Evolutionary conservation across 92 coral and sea anemone species (phyloP).

Genomic region (Virgularia gustaviana): DNA sequence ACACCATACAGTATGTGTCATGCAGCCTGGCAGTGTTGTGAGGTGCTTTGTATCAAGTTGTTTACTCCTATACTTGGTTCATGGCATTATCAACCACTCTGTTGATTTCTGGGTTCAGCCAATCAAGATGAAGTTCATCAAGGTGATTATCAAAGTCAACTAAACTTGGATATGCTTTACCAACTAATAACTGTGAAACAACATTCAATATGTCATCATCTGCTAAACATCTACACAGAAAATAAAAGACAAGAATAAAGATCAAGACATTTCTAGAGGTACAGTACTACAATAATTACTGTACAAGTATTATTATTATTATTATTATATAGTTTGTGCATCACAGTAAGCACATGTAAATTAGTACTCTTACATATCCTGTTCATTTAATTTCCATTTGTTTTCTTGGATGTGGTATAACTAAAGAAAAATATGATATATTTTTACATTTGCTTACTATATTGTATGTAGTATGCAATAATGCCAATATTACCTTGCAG

Average conservation of each 20-base stretch:
- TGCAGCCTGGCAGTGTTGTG: no score
- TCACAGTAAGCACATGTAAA: background rate
- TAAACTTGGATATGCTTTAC: conserved; percentile 95
- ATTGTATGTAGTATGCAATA: background rate
- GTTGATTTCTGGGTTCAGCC: conserved; percentile 91
- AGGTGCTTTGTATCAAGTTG: background rate
- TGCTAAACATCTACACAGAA: conserved; percentile 62
- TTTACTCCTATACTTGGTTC: conserved; percentile 18
- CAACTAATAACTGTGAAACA: conserved; percentile 82
- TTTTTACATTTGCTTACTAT: background rate
- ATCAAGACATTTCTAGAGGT: no score
- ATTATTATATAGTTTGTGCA: background rate
- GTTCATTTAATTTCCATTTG: conserved; percentile 85
- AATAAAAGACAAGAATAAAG: background rate
- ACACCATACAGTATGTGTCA: background rate
- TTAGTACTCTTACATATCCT: conserved; percentile 75
- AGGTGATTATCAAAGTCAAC: conserved; percentile 97
- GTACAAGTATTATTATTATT: no score
- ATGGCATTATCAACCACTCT: conserved; percentile 69
- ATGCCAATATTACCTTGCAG: conserved; percentile 61
- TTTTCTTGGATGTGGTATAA: conserved; percentile 80
- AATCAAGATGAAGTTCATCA: conserved; percentile 88
- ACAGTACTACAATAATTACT: no score
- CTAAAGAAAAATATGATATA: conserved; percentile 41
- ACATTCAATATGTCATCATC: conserved; percentile 88